Evolutionary conservation across 2,797 vertebrate species (phyloP), one percentile per base, ranked within the genome.

Genomic region (Lagocephalus sceleratus): DNA sequence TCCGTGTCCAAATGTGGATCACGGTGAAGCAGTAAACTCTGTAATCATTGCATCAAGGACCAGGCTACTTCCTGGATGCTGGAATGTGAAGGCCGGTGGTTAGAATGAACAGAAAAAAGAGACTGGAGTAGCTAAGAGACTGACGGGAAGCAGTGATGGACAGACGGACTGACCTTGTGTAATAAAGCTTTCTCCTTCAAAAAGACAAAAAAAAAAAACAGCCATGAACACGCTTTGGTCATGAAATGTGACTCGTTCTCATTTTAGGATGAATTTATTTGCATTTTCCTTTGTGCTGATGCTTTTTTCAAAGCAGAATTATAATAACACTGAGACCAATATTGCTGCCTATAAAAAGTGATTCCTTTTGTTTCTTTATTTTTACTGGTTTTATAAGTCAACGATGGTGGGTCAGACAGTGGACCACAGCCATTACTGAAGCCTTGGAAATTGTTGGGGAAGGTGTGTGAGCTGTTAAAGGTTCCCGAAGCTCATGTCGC

Each of bases 271-370:
- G 70, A 82, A 78, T 76, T 78, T 20, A 60, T 73, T 84, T 78
- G 66, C 83, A 68, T 83, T 81, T 84, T 70, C 35, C 49, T 67
- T 79, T 74, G 46, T 76, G 48, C 78, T 78, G 70, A 65, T 85
- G 72, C 70, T 84, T 83, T 87, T 83, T 87, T 76, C 14, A 70
- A 85, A 87, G 80, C 78, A 79, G 71, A 85, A 76, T 86, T 87
- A 86, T 90, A 83, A 85, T 88, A 87, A 90, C 88, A 89, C 84
- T 88, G 87, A 89, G 88, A 91, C 85, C 86, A 90, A 90, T 82
- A 68, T 85, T 89, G 87, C 88, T 89, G 87, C 88, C 88, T 89
- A 85, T 83, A 82, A 76, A 82, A 83, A 84, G 66, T 84, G 73
- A 78, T 85, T 86, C 75, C 78, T 84, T 82, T 73, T 42, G 72